A percentile compares a stretch with the other conserved stretches of the same genome.
Evolutionary conservation across 2,888 invertebrate genomes (phyloP).

Genomic region (Agrotis exclamationis): DNA sequence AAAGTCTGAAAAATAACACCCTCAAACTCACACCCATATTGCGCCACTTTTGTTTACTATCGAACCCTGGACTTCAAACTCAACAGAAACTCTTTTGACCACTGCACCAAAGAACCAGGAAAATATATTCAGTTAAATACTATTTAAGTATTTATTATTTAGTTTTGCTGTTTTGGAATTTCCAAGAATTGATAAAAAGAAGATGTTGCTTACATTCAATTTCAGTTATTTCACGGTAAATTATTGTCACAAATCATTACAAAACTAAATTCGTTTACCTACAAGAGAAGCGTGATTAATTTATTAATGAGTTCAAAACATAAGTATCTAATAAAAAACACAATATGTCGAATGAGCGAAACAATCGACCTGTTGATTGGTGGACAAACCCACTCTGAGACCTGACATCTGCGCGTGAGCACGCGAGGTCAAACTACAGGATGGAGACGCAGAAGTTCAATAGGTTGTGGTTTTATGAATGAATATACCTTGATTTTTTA

Average conservation of each 20-base stretch:
- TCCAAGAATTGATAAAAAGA: neutral
- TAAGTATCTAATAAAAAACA: constrained; percentile 23
- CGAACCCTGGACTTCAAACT: neutral
- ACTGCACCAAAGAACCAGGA: neutral
- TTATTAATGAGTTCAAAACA: constrained; percentile 24
- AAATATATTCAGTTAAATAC: neutral
- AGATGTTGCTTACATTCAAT: neutral
- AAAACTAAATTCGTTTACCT: constrained; percentile 7
- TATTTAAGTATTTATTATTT: neutral
- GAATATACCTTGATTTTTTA: neutral
- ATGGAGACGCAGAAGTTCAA: constrained; percentile 19
- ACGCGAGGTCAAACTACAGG: neutral
- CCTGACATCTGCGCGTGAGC: constrained; percentile 39
- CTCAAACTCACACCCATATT: neutral
- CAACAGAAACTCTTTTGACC: neutral
- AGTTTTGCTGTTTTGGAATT: neutral
- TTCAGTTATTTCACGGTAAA: neutral
- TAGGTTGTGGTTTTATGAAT: neutral
- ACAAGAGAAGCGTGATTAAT: constrained; percentile 12
- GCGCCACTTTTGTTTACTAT: neutral
- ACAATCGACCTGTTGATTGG: constrained; percentile 18
- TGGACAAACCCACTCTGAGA: constrained; percentile 43
- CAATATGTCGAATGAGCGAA: constrained; percentile 9
- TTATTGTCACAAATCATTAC: neutral
- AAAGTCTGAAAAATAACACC: too few relatives aligned